Conservation (phyloP, 2,797 vertebrate genomes). For the Echiichthys vipera region DNA sequence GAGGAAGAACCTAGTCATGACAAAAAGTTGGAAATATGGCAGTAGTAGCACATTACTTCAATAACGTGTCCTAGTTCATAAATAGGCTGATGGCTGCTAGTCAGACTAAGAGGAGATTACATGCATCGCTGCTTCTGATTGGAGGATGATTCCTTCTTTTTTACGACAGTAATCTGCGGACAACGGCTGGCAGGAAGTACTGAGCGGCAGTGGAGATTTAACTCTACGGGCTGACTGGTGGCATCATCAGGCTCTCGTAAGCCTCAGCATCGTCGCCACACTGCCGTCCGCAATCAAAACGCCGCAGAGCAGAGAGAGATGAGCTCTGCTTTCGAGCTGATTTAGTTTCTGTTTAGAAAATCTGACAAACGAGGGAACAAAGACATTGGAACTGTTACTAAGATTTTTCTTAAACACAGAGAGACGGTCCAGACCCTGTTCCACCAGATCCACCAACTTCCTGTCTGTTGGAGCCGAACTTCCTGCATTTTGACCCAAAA, state of each 20-base stretch:
- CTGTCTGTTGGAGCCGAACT: conserved; percentile 25
- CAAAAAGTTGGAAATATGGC: conserved; percentile 78
- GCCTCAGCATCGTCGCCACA: conserved; percentile 42
- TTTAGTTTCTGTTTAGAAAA: conserved; percentile 21
- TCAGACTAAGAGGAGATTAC: conserved; percentile 51
- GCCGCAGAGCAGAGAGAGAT: conserved; percentile 25
- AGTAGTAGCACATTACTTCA: conserved; percentile 79
- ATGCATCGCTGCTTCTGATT: conserved; percentile 46
- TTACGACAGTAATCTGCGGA: conserved; percentile 48
- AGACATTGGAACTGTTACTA: conserved; percentile 40
- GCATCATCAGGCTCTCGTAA: conserved; percentile 53
- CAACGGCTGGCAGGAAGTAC: conserved; percentile 31
- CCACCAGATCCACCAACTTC: conserved; percentile 44
- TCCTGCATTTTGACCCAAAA: not conserved
- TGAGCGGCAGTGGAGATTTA: conserved; percentile 46
- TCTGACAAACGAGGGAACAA: conserved; percentile 36
- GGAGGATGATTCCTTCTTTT: conserved; percentile 51
- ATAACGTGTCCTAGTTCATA: conserved; percentile 59
- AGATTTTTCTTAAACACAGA: conserved; percentile 55
- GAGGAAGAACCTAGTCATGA: conserved; percentile 75
- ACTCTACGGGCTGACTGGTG: conserved; percentile 54
- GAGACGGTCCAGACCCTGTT: conserved; percentile 38
- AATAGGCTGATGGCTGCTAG: conserved; percentile 51
- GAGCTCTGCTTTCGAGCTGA: conserved; percentile 29
- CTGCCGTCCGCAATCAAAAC: conserved; percentile 41